Conservation (phyloP, 2,888 invertebrate species). For the Tinea semifulvella region DNA sequence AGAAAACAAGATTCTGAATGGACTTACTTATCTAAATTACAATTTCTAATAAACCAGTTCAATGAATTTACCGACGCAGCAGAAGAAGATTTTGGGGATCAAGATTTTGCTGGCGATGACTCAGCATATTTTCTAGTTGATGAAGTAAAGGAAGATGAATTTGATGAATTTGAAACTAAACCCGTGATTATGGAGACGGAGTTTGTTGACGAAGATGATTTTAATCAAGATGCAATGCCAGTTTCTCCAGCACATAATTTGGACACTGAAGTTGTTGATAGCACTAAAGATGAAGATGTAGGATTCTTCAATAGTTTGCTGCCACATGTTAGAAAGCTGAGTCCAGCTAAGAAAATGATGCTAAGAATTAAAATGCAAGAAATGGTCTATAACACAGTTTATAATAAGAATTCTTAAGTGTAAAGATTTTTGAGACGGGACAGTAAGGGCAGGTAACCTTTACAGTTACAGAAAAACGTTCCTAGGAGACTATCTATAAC, state of each 20-base stretch:
- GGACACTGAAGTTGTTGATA: slow-evolving; percentile 7
- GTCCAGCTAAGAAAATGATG: slow-evolving; percentile 57
- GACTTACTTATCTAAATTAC: slow-evolving; percentile 49
- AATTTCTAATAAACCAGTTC: slow-evolving; percentile 53
- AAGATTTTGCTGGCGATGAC: slow-evolving; percentile 26
- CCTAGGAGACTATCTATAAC: no score
- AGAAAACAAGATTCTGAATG: slow-evolving; percentile 53
- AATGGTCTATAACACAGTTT: slow-evolving; percentile 56
- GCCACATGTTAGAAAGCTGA: slow-evolving; percentile 54
- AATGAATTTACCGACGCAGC: slow-evolving; percentile 45
- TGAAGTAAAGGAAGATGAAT: slow-evolving; percentile 52
- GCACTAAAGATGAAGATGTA: slow-evolving; percentile 49
- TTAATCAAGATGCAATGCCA: slow-evolving; percentile 16
- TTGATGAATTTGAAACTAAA: slow-evolving; percentile 57
- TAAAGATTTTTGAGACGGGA: no score
- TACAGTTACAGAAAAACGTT: no score
- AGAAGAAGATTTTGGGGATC: slow-evolving; percentile 30
- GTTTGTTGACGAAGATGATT: slow-evolving; percentile 54
- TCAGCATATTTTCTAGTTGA: slow-evolving; percentile 32
- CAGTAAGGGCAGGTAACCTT: no score
- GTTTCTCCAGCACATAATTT: slow-evolving; percentile 8
- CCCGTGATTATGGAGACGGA: slow-evolving; percentile 57
- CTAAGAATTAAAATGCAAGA: slow-evolving; percentile 59
- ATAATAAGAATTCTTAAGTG: slow-evolving; percentile 43
- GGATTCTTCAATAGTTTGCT: slow-evolving; percentile 56